Base-by-base conservation (phyloP, 2,888 invertebrate genomes). In the Drosophila parthenogenetica region DNA sequence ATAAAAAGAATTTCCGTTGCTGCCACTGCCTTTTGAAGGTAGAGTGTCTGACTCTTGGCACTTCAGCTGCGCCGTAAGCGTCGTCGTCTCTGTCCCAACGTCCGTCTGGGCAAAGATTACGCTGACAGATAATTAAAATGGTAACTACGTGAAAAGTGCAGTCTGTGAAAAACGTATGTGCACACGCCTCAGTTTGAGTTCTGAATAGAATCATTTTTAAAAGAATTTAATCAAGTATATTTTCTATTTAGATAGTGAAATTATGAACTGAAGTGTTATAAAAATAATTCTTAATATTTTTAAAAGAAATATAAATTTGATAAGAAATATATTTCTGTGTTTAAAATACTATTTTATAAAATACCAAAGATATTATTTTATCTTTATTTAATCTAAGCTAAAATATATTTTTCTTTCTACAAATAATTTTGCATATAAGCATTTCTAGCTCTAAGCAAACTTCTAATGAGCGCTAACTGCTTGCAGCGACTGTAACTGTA, bases 81-180 rank as follows among this genome's bases (percentile, higher is more conserved):
- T 45, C 43, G 58, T 22, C 3, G 63, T 63, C 45, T 63, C 37
- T n/a, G 65, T 37, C 72, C 46, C 46, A 61, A n/a, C 19, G 43
- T 55, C 43, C 69, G 72, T 57, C 76, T 66, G 76, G 58, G 70
- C 77, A 88, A 70, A 87, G 89, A 89, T 87, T 84, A 84, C 81
- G 85, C 87, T 79, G 81, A 72, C 87, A 85, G 89, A 85, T 89
- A 85, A 85, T 85, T 85, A 87, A 85, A 85, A 77, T 76, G 80
- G 89, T 83, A 83, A 82, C 83, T 83, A 80, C 78, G 80, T 79
- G 75, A 69, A 65, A 59, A 65, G 70, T 45, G 69, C 83, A 82
- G 70, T 88, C 40, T 17, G 62, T 73, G 64, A 37, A 16, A 65
- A 54, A 43, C 65, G 76, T 79, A 35, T 58, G 59, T 19, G 53